Evolutionary conservation across 2,797 vertebrate species (phyloP).

Genomic region (Cephalopachus bancanus): DNA sequence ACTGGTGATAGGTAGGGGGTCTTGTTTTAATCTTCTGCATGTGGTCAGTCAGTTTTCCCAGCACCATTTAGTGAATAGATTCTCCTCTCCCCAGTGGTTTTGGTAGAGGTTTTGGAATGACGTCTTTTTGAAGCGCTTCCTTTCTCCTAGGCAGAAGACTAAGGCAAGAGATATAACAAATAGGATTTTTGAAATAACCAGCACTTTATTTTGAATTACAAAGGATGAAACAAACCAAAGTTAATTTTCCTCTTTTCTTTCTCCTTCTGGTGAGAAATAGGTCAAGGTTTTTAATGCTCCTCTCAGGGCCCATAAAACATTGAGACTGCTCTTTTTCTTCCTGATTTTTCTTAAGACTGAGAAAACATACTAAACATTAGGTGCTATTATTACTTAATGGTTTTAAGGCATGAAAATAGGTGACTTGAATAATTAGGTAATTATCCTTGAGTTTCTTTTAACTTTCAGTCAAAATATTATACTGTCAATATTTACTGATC

Average conservation of each 20-base stretch:
- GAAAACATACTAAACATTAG: not conserved
- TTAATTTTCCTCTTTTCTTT: not conserved
- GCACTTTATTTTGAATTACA: slow-evolving; percentile 7
- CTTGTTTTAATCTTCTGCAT: too few species aligned
- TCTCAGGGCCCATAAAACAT: not conserved
- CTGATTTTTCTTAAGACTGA: not conserved
- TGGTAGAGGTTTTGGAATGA: too few species aligned
- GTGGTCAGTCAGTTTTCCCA: too few species aligned
- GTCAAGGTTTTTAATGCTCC: not conserved
- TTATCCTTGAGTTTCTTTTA: not conserved
- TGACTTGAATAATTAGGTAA: not conserved
- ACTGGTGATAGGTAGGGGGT: too few species aligned
- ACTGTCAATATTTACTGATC: not conserved
- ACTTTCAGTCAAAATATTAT: not conserved
- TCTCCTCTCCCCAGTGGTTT: too few species aligned
- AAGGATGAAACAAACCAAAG: not conserved
- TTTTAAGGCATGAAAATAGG: not conserved
- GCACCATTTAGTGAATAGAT: too few species aligned
- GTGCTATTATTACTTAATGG: not conserved
- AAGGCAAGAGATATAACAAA: not conserved
- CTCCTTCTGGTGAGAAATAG: not conserved
- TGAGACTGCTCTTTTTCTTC: not conserved
- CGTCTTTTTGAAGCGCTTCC: not conserved
- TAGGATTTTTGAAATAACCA: not conserved
- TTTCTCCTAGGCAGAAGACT: not conserved